Percentiles rank a stretch among this genome's conserved stretches.
Conservation (phyloP, 2,113 vertebrate species). For the Ceyx melanurus region DNA sequence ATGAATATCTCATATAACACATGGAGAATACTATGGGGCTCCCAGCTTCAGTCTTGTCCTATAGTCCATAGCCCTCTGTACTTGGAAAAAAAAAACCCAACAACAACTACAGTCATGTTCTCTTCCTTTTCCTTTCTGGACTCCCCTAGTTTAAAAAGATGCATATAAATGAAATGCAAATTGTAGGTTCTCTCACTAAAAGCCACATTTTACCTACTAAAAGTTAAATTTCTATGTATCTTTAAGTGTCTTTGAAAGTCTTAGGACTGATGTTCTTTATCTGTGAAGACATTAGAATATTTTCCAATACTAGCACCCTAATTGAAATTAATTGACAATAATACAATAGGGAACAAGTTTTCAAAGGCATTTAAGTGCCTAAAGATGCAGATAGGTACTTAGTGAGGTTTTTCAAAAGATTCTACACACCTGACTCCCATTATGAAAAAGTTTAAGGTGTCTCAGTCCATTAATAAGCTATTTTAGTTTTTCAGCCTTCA, state of each 20-base stretch:
- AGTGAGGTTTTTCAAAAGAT: slow-evolving; percentile 42
- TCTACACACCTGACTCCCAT: slow-evolving; percentile 10
- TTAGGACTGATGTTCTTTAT: neutral
- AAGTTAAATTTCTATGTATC: neutral
- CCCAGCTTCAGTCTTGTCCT: neutral
- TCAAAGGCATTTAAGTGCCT: slow-evolving; percentile 33
- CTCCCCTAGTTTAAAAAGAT: neutral
- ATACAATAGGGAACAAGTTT: neutral
- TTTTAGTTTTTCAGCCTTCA: slow-evolving; percentile 23
- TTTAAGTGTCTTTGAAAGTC: neutral
- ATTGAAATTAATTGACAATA: slow-evolving; percentile 37
- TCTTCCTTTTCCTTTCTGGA: rapidly evolving
- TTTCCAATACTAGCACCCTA: neutral
- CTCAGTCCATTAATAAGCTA: slow-evolving; percentile 59
- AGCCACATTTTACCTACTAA: neutral
- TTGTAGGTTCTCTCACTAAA: neutral
- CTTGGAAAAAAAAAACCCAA: neutral
- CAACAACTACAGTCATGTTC: rapidly evolving
- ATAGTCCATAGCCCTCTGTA: neutral
- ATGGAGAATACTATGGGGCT: neutral
- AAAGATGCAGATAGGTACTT: slow-evolving; percentile 33
- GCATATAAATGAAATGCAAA: neutral
- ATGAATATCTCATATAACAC: rapidly evolving
- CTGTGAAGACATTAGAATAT: neutral
- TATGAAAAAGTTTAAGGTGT: slow-evolving; percentile 14